These are phyloP conservation scores for Apostichopus leukothele DNA, from an alignment of 53 echinoderm and acorn worm species.

Conservation along the genomic window DNA sequence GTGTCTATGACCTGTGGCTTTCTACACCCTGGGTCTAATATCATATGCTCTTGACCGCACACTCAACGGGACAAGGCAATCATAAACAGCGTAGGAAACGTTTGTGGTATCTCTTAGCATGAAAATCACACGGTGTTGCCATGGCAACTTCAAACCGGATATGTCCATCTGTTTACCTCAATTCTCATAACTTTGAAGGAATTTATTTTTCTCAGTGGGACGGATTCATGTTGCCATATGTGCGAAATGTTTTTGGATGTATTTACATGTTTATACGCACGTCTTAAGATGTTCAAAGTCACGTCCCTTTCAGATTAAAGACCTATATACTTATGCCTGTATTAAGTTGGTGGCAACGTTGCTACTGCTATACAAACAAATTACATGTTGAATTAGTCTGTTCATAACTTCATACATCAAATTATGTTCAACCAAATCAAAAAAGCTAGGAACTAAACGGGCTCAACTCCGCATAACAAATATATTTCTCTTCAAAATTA, in stretches of 20 bases:
- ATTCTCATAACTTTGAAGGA: neutral
- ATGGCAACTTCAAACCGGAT: constrained; percentile 5
- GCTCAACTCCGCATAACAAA: no score
- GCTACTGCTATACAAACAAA: no score
- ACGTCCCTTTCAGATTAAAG: no score
- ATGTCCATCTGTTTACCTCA: neutral
- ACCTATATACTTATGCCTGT: no score
- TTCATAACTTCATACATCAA: no score
- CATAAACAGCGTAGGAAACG: constrained; percentile 15
- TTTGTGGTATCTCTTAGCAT: constrained; percentile 10
- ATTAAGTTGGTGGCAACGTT: no score
- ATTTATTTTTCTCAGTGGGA: neutral
- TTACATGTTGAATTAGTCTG: no score
- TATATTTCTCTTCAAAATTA: no score
- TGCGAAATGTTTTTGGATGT: neutral
- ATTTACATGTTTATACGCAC: no score
- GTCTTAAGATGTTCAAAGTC: no score
- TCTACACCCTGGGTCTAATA: constrained; percentile 11
- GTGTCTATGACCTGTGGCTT: constrained; percentile 36
- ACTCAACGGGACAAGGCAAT: constrained; percentile 23
- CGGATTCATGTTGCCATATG: neutral
- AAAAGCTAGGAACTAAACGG: no score
- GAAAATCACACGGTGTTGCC: neutral
- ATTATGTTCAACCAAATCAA: no score
- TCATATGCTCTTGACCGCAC: constrained; percentile 39